phyloP scores from a whole-genome alignment of 2,113 vertebrate species.

The Amia ocellicauda region DNA sequence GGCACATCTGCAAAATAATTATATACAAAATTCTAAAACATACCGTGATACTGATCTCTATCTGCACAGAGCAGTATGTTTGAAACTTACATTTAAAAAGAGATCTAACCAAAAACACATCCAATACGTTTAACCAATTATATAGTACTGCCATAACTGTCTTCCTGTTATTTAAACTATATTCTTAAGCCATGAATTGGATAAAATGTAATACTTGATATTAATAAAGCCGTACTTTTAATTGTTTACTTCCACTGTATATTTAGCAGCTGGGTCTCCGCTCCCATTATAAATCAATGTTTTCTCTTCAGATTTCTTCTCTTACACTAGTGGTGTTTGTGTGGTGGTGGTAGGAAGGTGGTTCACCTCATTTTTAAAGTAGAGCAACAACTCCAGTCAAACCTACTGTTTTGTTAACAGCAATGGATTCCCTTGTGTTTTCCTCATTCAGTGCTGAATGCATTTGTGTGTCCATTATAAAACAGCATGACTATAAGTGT shows the following conservation, averaged over 20 bases:
- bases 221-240: background rate
- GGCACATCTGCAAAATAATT: too few species aligned
- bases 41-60: too few species aligned
- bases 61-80: too few species aligned
- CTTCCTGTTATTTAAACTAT: too few species aligned
- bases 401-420: background rate
- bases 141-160: too few species aligned
- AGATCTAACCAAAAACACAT: too few species aligned
- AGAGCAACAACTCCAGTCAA: background rate
- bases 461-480: background rate
- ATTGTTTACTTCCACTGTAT: background rate
- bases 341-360: background rate
- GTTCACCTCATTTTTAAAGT: background rate
- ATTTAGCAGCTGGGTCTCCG: background rate
- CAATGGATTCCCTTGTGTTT: background rate
- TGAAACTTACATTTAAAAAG: too few species aligned
- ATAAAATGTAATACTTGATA: too few species aligned
- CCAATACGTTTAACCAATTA: too few species aligned
- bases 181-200: too few species aligned
- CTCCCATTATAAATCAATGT: background rate
- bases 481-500: background rate
- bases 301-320: too few species aligned
- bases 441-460: background rate
- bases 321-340: background rate
- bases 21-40: too few species aligned